phyloP scores from a whole-genome alignment of 2,797 vertebrate species.

The Artibeus lituratus region DNA sequence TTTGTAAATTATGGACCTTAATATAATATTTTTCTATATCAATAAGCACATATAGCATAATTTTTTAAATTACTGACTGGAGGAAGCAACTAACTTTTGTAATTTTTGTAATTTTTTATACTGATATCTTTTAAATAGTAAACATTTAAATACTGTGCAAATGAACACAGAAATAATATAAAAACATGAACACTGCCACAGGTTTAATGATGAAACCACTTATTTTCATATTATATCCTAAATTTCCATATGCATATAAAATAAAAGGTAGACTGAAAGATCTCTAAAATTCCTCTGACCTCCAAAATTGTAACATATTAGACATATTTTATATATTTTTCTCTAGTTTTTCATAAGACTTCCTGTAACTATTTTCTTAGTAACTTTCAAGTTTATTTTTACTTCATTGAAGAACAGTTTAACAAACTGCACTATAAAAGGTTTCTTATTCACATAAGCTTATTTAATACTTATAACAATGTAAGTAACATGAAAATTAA shows the following conservation, averaged over 20 bases:
- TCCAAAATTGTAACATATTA: neutral
- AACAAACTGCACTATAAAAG: neutral
- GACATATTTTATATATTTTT: neutral
- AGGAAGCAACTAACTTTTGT: neutral
- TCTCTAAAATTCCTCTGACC: neutral
- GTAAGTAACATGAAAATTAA: neutral
- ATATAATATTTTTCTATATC: neutral
- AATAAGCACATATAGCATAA: neutral
- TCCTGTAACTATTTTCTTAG: neutral
- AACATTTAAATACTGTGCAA: neutral
- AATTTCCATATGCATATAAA: neutral
- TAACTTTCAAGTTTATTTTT: neutral
- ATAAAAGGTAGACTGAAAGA: neutral
- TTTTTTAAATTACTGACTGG: neutral
- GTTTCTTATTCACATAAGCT: neutral
- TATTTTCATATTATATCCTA: neutral
- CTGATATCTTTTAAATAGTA: conserved; percentile 3
- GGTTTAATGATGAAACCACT: neutral
- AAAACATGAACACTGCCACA: neutral
- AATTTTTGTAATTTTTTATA: neutral
- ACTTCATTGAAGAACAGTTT: neutral
- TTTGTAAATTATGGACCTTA: neutral
- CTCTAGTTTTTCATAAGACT: neutral
- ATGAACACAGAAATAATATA: neutral
- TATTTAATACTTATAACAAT: neutral